Base-by-base conservation (phyloP, 2,113 vertebrate genomes). In the Plotosus lineatus region DNA sequence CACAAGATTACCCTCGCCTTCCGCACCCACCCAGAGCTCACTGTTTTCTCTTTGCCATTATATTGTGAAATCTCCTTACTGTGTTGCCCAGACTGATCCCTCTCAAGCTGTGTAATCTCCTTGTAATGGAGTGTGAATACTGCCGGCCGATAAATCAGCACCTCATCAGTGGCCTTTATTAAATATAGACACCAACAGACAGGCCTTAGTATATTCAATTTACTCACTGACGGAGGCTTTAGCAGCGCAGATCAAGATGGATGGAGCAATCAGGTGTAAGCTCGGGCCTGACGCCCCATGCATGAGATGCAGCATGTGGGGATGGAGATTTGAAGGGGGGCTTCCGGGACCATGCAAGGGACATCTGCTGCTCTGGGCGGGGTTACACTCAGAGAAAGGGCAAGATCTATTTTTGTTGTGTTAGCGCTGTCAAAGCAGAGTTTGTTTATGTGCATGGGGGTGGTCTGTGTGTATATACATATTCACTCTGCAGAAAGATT, bases 191-290 rank as follows among this genome's bases (percentile, higher is more conserved):
- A 93, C 91, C 92, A 92, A 93, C 92, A 93, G 92, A 93, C 93
- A 94, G 92, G 90, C 92, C 90, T 91, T 92, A 91, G 92, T 94
- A 93, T 93, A 93, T 94, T 94, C 93, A 94, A 93, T 94, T 93
- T 92, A 92, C 89, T 84, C 86, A 90, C 90, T 94, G 93, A 93
- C 89, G 90, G 91, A 90, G 91, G 90, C 89, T 91, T 91, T 90
- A 90, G 88, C 90, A 89, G 63, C 86, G 26, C 85, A 82, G 91
- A 93, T 93, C 92, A 93, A 93, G 93, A 94, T 92, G 92, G 92
- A 93, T 93, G 89, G 90, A 92, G 90, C 92, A 93, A 93, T 94
- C 91, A 90, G 89, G 91, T 90, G 88, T 89, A 91, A 87, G 91
- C 90, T 88, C 87, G 88, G 88, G 88, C 88, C 87, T 88, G 87